Base-by-base conservation (phyloP, 2,888 invertebrate species). In the Macaria liturata region DNA sequence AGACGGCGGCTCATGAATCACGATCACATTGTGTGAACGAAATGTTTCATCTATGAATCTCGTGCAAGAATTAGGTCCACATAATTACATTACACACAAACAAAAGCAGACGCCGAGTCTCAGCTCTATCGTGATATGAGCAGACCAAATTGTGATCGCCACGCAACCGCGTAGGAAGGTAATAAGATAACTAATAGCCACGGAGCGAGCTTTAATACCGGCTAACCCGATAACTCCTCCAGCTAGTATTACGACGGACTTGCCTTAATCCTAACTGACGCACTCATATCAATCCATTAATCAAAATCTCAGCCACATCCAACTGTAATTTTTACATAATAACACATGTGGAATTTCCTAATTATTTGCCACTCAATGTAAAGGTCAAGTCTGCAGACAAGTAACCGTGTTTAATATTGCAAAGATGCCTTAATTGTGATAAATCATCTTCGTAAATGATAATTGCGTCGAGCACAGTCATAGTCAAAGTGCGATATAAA, bases 81-180 rank as follows among this genome's bases (percentile, higher is more conserved):
- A 53, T 60, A 64, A 62, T 62, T 56, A 64, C 52, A 62, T 62
- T 56, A 64, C 52, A 54, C 50, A 37, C 44, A 53, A 59, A 52
- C 51, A 59, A 52, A 58, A 52, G 59, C 52, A 49, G 55, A 45
- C 55, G 47, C 59, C 34, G 39, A 52, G 49, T 46, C 51, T 54
- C 47, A 43, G 53, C 54, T 46, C 76, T 81, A 83, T 80, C 79
- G 75, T 74, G 80, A 77, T n/a, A 42, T 42, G 42, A 42, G 75
- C 77, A 71, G 71, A 84, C 81, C 81, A 84, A 88, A 87, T 88
- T 84, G 77, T 84, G 80, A 87, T 84, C 80, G 79, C 81, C 81
- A 82, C 82, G 83, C 82, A 81, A 84, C 78, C 65, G 52, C 52
- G 88, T 89, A 84, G 88, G 88, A 72, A 57, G 79, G 75, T 83